Percentiles rank a stretch among this genome's conserved stretches.
Conservation (phyloP, 1,140 invertebrate species). For the Gyrodactylus bullatarudis region DNA sequence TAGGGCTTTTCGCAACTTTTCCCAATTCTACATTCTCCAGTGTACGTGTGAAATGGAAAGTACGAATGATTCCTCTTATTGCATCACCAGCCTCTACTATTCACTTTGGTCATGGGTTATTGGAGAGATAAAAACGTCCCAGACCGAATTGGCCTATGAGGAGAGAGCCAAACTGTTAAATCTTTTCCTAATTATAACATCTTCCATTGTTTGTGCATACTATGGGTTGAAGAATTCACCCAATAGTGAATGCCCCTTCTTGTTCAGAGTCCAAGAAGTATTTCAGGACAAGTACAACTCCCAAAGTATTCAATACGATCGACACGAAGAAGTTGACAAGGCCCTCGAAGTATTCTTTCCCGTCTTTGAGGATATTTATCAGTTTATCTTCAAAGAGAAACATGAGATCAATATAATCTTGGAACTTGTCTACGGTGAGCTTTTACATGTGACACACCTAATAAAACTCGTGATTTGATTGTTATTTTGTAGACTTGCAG, state of each 20-base stretch:
- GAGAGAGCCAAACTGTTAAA: not conserved
- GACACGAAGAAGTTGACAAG: not conserved
- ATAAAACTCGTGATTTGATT: not conserved
- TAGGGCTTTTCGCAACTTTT: not conserved
- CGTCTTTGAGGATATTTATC: not conserved
- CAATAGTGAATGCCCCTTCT: not conserved
- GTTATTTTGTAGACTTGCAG: not conserved
- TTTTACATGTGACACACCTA: not conserved
- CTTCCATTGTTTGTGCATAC: not conserved
- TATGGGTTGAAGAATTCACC: not conserved
- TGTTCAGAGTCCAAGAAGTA: not conserved
- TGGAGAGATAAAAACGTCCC: not conserved
- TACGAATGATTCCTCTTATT: not conserved
- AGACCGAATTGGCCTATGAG: not conserved
- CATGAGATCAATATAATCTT: not conserved
- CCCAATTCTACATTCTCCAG: not conserved
- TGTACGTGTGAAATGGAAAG: not conserved
- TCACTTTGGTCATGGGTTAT: not conserved
- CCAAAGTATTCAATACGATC: not conserved
- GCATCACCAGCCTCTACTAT: not conserved
- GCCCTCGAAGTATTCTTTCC: not conserved
- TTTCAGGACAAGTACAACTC: not conserved
- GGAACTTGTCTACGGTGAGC: not conserved
- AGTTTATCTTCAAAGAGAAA: not conserved
- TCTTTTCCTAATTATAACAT: not conserved